Base-by-base conservation (phyloP, 2,797 vertebrate species). In the Darevskia mixta region DNA sequence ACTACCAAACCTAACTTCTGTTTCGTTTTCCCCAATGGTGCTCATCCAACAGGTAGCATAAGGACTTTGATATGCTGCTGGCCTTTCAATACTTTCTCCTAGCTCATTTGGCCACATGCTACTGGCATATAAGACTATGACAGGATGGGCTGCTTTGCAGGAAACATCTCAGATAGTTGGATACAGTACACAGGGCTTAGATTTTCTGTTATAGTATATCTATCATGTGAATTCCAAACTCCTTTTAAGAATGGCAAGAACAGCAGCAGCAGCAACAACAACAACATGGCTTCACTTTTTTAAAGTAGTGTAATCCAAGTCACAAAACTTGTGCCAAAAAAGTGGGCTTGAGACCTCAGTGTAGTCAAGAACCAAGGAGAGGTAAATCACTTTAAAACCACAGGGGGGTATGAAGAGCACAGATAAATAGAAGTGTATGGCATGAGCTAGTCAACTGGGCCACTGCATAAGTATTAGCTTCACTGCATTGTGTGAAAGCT, bases 401-500 rank as follows among this genome's bases (percentile, higher is more conserved):
- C 83, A 1, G 85, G 64, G 17, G 43, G 76, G 77, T 69, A 75
- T 79, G 35, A 79, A 67, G 1, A 0, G 17, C 18, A 67, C 71
- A 66, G 86, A 66, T 41, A n/a, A 18, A 89, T 23, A 92, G 66
- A 5, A 23, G 66, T 45, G 79, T 75, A 80, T 82, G 85, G 91
- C 83, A 86, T 5, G 11, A 20, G 35, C 38, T 45, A 61, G 23
- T 27, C 45, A 76, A 38, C n/a, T 45, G n/a, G 32, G 11, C 61
- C 45, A 67, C 15, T 75, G 10, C 55, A 43, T 76, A 49, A 79
- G 13, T 58, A 43, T 76, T 66, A 79, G 20, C 7, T 29, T 29
- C 20, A 32, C 45, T 66, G 69, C 5, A 5, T 32, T 3, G 18
- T 73, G 29, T 73, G 66, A 73, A 64, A 72, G 35, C 69, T 55